phyloP scores from a whole-genome alignment of 2,888 invertebrate species.

The Phrixothrix hirtus region DNA sequence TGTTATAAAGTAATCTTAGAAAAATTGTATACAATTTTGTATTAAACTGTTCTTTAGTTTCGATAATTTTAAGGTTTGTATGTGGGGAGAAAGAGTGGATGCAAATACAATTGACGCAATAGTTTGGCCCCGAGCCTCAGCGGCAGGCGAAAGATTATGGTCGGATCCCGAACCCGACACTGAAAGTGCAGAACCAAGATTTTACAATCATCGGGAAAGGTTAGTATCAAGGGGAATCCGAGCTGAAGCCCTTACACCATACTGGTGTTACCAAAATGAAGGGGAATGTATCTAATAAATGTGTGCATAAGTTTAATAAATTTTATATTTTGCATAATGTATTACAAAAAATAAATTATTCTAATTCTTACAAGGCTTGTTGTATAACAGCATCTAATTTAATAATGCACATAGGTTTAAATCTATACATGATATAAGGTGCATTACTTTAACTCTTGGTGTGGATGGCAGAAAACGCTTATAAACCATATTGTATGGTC shows the following conservation, averaged over 20 bases:
- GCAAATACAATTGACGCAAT: conserved; percentile 69
- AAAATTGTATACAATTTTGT: too few species aligned
- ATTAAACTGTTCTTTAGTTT: too few species aligned
- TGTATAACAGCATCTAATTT: conserved; percentile 75
- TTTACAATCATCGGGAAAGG: conserved; percentile 69
- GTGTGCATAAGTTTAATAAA: too few species aligned
- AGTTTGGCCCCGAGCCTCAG: conserved; percentile 81
- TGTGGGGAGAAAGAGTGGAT: conserved; percentile 85
- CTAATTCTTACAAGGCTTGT: conserved; percentile 59
- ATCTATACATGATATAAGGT: too few species aligned
- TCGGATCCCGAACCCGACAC: conserved; percentile 65
- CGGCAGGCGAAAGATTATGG: conserved; percentile 83
- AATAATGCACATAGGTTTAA: conserved; percentile 91
- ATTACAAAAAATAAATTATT: too few species aligned
- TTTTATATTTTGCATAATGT: too few species aligned
- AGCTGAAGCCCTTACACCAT: conserved; percentile 73
- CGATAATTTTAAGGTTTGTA: conserved; percentile 66
- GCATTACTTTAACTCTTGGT: too few species aligned
- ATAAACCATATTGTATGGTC: too few species aligned
- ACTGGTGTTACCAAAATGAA: conserved; percentile 77
- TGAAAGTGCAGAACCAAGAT: conserved; percentile 62
- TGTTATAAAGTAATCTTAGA: too few species aligned
- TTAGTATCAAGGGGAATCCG: conserved; percentile 68
- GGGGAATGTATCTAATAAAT: conserved; percentile 54
- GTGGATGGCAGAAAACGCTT: too few species aligned